Evolutionary conservation across 2,888 invertebrate genomes (phyloP), one percentile per base, ranked within the genome.

Genomic region (Zygothrica quintamaculata): DNA sequence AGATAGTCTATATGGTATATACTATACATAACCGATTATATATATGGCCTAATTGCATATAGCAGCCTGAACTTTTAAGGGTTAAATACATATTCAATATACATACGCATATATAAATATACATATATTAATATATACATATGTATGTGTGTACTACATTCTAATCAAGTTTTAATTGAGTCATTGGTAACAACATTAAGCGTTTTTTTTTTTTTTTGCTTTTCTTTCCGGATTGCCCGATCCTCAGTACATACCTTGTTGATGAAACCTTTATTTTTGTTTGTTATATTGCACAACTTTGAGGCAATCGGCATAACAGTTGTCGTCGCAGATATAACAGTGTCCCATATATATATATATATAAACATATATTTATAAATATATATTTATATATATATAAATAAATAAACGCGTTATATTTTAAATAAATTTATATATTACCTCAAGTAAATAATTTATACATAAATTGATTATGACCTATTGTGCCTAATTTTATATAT

Each of bases 121-220:
- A 16, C n/a, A 39, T 31, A 31, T 31, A 31, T 31, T 7, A 7
- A 31, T 31, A 31, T 31, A 31, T 43, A 16, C 59, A 31, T 37
- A 25, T 26, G 33, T 22, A 40, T 55, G 12, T 26, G 18, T 33
- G n/a, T 40, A 22, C 52, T 65, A 59, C 47, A 56, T 70, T 80
- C 57, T 70, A 70, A 64, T 67, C 47, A 70, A 62, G 44, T 67
- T 61, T 62, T 53, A 50, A 56, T 76, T 61, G 79, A 69, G 46
- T 60, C 44, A 57, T 39, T 60, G 29, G 47, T 36, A 50, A 46
- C 43, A 18, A 51, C n/a, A n/a, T n/a, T n/a, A n/a, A n/a, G n/a
- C n/a, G n/a, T n/a, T n/a, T n/a, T n/a, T n/a, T n/a, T n/a, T n/a
- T n/a, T n/a, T n/a, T n/a, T n/a, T n/a, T n/a, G n/a, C n/a, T 12